Conservation (phyloP, 2,113 vertebrate genomes). For the Brienomyrus longianalis region DNA sequence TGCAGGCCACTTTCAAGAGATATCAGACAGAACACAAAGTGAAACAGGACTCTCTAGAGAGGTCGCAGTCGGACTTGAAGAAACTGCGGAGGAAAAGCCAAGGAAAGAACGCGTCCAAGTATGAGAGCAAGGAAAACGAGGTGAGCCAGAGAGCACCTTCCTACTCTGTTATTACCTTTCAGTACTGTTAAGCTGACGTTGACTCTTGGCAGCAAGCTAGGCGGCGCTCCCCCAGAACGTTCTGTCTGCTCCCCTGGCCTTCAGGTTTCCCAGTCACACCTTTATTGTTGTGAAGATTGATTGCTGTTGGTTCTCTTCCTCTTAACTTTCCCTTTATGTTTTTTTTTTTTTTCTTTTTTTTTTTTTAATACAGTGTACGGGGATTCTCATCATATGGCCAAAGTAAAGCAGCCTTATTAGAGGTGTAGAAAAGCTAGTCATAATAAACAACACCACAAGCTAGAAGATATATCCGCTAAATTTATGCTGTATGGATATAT, state of each 20-base stretch:
- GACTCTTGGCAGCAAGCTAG: not conserved
- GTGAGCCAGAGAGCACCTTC: constrained; percentile 51
- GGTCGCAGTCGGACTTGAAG: constrained; percentile 85
- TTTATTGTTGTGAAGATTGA: not conserved
- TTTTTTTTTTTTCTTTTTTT: not conserved
- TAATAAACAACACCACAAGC: not conserved
- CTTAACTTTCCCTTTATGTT: not conserved
- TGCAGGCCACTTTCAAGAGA: constrained; percentile 87
- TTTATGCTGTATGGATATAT: not conserved
- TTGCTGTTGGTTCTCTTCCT: not conserved
- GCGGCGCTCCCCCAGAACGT: not conserved
- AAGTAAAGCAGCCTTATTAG: not conserved
- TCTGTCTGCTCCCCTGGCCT: not conserved
- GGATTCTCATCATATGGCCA: not conserved
- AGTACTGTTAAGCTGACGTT: not conserved
- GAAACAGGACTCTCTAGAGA: constrained; percentile 84
- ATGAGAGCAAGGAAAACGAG: constrained; percentile 84
- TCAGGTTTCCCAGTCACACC: not conserved
- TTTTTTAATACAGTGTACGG: not conserved
- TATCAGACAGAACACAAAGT: constrained; percentile 87
- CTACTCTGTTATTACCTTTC: not conserved
- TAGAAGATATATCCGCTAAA: not conserved
- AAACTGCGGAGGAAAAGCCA: constrained; percentile 92
- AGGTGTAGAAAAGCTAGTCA: not conserved
- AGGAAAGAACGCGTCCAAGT: constrained; percentile 78